Percentiles rank a stretch among this genome's conserved stretches.
Conservation (phyloP, 2,797 vertebrate species). For the Anabas testudineus region DNA sequence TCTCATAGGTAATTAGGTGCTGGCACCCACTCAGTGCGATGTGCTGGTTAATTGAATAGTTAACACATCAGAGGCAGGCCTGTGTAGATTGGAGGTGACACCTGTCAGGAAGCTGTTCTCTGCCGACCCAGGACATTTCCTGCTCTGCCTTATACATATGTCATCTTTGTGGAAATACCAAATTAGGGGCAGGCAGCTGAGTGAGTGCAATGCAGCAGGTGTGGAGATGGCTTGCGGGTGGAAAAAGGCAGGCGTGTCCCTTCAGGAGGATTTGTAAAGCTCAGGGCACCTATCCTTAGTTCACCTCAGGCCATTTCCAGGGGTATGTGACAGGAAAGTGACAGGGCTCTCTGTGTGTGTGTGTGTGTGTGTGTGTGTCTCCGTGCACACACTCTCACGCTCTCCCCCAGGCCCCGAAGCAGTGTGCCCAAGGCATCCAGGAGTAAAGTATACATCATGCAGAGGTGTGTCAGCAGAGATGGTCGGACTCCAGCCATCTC, state of each 20-base stretch:
- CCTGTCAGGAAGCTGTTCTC: conserved; percentile 78
- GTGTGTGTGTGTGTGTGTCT: conserved; percentile 35
- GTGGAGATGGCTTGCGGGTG: conserved; percentile 72
- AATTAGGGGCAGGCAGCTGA: conserved; percentile 75
- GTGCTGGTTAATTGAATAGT: conserved; percentile 82
- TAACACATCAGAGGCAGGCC: conserved; percentile 76
- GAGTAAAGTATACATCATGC: conserved; percentile 76
- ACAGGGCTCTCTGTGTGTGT: conserved; percentile 58
- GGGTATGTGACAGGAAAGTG: conserved; percentile 79
- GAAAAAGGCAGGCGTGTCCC: conserved; percentile 65
- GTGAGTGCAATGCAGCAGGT: conserved; percentile 72
- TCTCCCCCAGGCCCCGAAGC: conserved; percentile 68
- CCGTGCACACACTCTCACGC: conserved; percentile 39
- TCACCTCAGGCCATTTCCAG: conserved; percentile 77
- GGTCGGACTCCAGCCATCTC: conserved; percentile 69
- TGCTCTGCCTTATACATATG: conserved; percentile 71
- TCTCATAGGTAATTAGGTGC: conserved; percentile 80
- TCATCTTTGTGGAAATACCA: conserved; percentile 76
- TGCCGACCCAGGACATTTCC: conserved; percentile 70
- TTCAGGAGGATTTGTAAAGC: conserved; percentile 78
- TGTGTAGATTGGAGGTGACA: conserved; percentile 79
- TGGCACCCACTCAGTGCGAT: conserved; percentile 68
- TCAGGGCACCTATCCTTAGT: conserved; percentile 73
- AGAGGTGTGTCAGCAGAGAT: conserved; percentile 80
- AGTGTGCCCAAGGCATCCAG: conserved; percentile 75